Evolutionary conservation across 2,113 vertebrate genomes (phyloP).

Genomic region (Epinephelus moara): DNA sequence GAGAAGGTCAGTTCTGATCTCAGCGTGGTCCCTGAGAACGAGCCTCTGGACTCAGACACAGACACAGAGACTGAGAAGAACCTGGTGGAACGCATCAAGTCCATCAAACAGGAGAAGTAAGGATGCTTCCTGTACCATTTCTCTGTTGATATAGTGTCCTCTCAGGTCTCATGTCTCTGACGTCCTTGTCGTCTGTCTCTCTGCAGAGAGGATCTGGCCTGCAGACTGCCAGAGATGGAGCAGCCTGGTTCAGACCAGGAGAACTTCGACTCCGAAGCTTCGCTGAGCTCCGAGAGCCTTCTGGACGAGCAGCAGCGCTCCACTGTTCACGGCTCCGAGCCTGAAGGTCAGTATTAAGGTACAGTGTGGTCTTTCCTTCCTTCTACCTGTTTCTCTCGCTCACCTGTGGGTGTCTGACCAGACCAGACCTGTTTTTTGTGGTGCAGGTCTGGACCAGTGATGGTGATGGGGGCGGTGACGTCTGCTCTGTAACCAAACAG

Average conservation of each 20-base stretch:
- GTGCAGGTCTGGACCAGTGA: slow-evolving; percentile 86
- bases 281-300: slow-evolving; percentile 95
- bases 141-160: neutral
- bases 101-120: slow-evolving; percentile 98
- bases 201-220: slow-evolving; percentile 93
- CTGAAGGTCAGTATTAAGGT: slow-evolving; percentile 93
- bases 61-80: slow-evolving; percentile 89
- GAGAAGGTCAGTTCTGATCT: slow-evolving; percentile 81
- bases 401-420: slow-evolving; percentile 74
- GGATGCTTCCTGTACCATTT: slow-evolving; percentile 5
- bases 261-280: slow-evolving; percentile 94
- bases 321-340: slow-evolving; percentile 75
- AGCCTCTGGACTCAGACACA: slow-evolving; percentile 84
- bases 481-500: slow-evolving; percentile 84
- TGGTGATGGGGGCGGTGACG: slow-evolving; percentile 81
- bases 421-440: slow-evolving; percentile 78
- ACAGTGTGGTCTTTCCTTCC: slow-evolving; percentile 46
- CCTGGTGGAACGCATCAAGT: slow-evolving; percentile 93
- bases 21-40: slow-evolving; percentile 86
- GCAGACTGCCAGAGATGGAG: slow-evolving; percentile 94
- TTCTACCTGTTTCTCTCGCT: slow-evolving; percentile 53
- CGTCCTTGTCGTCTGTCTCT: neutral
- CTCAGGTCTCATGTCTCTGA: neutral
- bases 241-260: slow-evolving; percentile 96
- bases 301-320: slow-evolving; percentile 88